These are phyloP conservation scores for Cricetomys ansorgei DNA, from an alignment of 2,113 vertebrate species.

Conservation along the genomic window DNA sequence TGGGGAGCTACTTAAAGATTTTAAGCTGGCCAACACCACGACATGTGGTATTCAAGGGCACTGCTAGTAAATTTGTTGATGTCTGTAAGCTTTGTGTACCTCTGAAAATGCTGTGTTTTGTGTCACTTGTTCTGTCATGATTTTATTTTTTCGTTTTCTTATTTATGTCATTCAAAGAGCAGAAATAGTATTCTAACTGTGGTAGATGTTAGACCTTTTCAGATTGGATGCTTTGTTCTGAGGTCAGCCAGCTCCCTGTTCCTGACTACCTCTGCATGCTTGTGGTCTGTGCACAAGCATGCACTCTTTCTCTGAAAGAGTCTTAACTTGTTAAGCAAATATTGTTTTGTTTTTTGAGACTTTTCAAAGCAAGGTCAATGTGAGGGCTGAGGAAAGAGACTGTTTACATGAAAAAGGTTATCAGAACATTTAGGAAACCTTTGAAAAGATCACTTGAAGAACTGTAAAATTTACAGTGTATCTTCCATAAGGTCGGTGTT, in stretches of 20 bases:
- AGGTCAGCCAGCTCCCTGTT: background rate
- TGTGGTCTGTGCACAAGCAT: background rate
- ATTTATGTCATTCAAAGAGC: background rate
- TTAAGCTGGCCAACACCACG: background rate
- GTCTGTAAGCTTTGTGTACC: background rate
- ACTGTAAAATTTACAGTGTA: background rate
- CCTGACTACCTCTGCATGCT: too few species aligned
- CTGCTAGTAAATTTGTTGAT: background rate
- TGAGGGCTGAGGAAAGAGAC: background rate
- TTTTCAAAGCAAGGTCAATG: constrained; percentile 2
- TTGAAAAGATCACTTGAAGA: background rate
- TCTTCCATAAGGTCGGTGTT: background rate
- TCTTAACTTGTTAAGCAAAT: background rate
- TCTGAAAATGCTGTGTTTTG: background rate
- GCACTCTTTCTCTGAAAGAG: background rate
- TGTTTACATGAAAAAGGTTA: background rate
- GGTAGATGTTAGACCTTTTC: background rate
- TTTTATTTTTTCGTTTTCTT: background rate
- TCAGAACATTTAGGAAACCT: background rate
- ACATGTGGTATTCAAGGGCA: background rate
- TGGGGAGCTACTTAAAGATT: background rate
- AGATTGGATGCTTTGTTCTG: background rate
- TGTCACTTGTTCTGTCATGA: background rate
- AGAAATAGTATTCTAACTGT: background rate
- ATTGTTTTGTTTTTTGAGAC: constrained; percentile 21